Evolutionary conservation across 1,140 invertebrate species (phyloP), one percentile per base, ranked within the genome.

Genomic region (Pissodes strobi): DNA sequence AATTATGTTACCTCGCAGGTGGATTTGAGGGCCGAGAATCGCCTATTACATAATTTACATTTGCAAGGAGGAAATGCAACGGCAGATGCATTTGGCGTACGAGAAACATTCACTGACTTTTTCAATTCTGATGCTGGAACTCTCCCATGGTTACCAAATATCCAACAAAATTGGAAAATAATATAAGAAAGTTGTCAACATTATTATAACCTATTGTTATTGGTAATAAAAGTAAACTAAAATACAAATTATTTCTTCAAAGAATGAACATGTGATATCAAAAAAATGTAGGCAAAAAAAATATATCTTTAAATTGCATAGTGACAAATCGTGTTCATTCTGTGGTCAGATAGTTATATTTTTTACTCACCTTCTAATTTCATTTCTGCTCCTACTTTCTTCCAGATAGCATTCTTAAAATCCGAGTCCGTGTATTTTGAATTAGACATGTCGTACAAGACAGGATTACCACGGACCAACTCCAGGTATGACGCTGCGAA

Each of bases 1-100:
- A 51, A 8, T 48, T 19, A 21, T 9, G 9, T 18, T 39, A 39
- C 30, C 19, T 4, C 19, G 4, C 17, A 59, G 15, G 23, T 30
- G 18, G 15, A 41, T 23, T 46, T 18, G 4, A 22, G n/a, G 2
- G 27, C 1, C 6, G 27, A 17, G 13, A 39, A 23, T 2, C 17
- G 21, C 45, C 6, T 6, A 51, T 38, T 61, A 61, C 23, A 59
- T 9, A 51, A 61, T 51, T 37, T 61, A 19, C 46, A n/a, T 48
- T 39, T 49, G 27, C 45, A 51, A 61, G 58, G 58, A 30, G 58
- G 58, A 17, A 49, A 61, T 51, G 27, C 34, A 9, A 51, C 45
- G 5, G 23, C 15, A 51, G 46, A 51, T 46, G 46, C 58, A 10
- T 51, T 61, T 51, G 45, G 15, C 3, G 25, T 61, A 13, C 8